Evolutionary conservation across 2,797 vertebrate genomes (phyloP).

Genomic region (Eutrigla gurnardus): DNA sequence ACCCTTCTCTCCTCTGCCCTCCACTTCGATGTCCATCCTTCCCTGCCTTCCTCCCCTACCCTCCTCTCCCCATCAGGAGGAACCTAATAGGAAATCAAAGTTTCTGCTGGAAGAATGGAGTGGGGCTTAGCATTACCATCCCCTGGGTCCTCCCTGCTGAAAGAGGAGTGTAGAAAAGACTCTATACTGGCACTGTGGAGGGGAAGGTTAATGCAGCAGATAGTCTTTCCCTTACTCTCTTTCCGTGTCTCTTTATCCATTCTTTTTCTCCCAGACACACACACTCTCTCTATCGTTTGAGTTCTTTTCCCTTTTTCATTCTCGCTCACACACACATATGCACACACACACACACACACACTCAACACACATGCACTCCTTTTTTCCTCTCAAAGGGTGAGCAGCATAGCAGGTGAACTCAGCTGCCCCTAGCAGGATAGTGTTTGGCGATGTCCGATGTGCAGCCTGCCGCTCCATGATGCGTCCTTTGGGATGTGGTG

Average conservation of each 20-base stretch:
- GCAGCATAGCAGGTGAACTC: conserved; percentile 51
- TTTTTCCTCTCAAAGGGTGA: conserved; percentile 20
- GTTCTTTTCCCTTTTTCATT: conserved; percentile 48
- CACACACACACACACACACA: conserved; percentile 22
- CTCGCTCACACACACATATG: conserved; percentile 4
- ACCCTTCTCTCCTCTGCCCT: conserved; percentile 23
- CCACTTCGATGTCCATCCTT: conserved; percentile 46
- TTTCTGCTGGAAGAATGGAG: conserved; percentile 93
- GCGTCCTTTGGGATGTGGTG: conserved; percentile 61
- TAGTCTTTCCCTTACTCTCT: conserved; percentile 92
- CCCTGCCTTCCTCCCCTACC: conserved; percentile 53
- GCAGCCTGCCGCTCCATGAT: conserved; percentile 22
- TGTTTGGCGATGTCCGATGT: conserved; percentile 41
- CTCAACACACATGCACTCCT: conserved; percentile 4
- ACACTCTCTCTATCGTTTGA: conserved; percentile 41
- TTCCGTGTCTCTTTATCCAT: conserved; percentile 76
- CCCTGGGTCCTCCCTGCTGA: conserved; percentile 94
- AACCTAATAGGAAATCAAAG: conserved; percentile 99
- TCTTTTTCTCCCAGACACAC: conserved; percentile 62
- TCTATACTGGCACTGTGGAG: conserved; percentile 87
- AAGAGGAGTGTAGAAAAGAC: conserved; percentile 97
- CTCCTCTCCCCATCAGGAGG: conserved; percentile 88
- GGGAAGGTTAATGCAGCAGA: conserved; percentile 97
- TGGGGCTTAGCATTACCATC: conserved; percentile 96
- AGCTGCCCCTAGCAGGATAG: conserved; percentile 31